Evolutionary conservation across 2,797 vertebrate genomes (phyloP).

Genomic region (Mormyrus hasselquistii): DNA sequence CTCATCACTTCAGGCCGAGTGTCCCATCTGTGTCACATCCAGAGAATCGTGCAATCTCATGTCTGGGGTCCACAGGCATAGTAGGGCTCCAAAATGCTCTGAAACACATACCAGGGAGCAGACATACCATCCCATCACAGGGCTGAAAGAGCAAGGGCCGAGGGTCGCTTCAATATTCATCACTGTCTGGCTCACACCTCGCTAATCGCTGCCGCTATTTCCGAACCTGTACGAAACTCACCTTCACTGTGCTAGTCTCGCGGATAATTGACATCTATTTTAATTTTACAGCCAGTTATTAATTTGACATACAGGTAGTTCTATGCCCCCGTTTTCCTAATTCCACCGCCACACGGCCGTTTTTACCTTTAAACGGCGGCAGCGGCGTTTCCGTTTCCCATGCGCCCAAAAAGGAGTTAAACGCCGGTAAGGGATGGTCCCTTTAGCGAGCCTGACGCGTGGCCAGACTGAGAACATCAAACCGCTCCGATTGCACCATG

Average conservation of each 20-base stretch:
- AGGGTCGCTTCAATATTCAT: background rate
- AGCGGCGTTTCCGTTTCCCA: background rate
- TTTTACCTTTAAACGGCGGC: background rate
- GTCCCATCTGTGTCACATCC: background rate
- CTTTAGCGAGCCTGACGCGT: background rate
- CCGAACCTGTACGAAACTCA: background rate
- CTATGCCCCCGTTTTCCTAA: background rate
- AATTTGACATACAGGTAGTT: background rate
- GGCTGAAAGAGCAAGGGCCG: background rate
- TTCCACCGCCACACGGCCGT: background rate
- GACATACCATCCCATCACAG: background rate
- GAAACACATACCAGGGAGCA: background rate
- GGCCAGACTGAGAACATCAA: background rate
- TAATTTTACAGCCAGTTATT: background rate
- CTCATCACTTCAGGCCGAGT: background rate
- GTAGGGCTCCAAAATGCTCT: background rate
- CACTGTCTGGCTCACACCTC: background rate
- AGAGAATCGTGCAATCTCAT: background rate
- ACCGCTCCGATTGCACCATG: background rate
- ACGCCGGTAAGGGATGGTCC: no score
- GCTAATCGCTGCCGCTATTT: background rate
- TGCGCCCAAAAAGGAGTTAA: background rate
- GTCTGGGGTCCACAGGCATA: background rate
- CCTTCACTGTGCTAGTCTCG: background rate
- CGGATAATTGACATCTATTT: background rate